A percentile compares a stretch with the other conserved stretches of the same genome.
Evolutionary conservation across 2,113 vertebrate species (phyloP).

Genomic region (Amblyopsis rosae): DNA sequence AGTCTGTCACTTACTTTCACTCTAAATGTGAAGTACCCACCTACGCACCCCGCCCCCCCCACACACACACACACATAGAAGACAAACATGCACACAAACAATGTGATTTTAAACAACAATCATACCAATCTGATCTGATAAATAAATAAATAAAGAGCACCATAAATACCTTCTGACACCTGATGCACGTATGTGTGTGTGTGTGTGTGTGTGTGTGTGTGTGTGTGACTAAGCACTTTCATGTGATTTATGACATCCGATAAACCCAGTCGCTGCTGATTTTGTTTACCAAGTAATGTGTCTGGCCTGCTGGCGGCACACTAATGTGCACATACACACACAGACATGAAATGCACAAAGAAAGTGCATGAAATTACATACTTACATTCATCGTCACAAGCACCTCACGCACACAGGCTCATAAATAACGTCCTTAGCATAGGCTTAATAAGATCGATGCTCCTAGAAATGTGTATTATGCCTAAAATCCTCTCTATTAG

Average conservation of each 20-base stretch:
- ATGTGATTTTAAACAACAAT: conserved; percentile 23
- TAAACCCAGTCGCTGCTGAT: conserved; percentile 36
- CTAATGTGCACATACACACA: conserved; percentile 10
- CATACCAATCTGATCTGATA: conserved; percentile 25
- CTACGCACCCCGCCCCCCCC: neutral
- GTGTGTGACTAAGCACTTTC: conserved; percentile 51
- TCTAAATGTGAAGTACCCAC: too few relatives aligned
- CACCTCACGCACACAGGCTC: too few relatives aligned
- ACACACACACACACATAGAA: neutral
- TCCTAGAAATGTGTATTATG: too few relatives aligned
- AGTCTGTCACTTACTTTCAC: neutral
- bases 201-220: neutral
- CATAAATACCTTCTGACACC: conserved; percentile 32
- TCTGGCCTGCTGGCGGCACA: conserved; percentile 23
- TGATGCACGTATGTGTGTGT: conserved; percentile 31
- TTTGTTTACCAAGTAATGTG: conserved; percentile 51
- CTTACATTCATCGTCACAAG: too few relatives aligned
- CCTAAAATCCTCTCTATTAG: too few relatives aligned
- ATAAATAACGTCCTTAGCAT: too few relatives aligned
- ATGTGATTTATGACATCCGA: conserved; percentile 54
- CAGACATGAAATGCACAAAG: conserved; percentile 4
- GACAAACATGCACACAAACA: neutral
- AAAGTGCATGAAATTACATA: neutral
- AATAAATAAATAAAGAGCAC: too few relatives aligned
- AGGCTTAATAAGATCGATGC: too few relatives aligned